phyloP scores from a whole-genome alignment of 2,113 vertebrate genomes.

The Gymnarchus niloticus region DNA sequence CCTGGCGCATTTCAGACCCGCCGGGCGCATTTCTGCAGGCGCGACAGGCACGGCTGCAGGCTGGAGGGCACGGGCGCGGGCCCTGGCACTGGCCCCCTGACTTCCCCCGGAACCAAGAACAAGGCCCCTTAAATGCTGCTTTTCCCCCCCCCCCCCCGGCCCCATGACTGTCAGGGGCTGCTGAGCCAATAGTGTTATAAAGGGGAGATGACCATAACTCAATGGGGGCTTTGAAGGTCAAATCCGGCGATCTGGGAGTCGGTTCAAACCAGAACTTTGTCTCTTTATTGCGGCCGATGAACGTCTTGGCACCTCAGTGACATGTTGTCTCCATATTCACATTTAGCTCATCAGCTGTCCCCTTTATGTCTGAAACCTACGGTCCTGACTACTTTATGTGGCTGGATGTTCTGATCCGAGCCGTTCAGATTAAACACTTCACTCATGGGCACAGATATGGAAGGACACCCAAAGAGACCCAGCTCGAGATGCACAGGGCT shows the following conservation, averaged over 20 bases:
- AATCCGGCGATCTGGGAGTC: background rate
- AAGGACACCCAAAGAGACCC: background rate
- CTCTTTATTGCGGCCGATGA: background rate
- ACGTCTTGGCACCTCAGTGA: background rate
- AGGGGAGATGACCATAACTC: background rate
- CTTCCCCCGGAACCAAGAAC: slow-evolving; percentile 8
- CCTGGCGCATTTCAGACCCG: background rate
- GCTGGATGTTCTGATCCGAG: slow-evolving; percentile 9
- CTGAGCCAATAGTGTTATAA: background rate
- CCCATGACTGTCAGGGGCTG: background rate
- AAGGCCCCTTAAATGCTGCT: background rate
- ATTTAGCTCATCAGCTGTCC: background rate
- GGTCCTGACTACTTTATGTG: background rate
- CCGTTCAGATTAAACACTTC: background rate
- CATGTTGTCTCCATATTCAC: background rate
- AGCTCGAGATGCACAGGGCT: background rate
- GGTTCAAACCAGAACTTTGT: background rate
- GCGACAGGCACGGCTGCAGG: background rate
- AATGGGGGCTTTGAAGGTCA: slow-evolving; percentile 6
- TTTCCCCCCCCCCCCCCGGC: background rate
- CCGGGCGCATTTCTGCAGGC: background rate
- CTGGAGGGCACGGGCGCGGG: too few species aligned
- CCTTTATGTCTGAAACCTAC: background rate
- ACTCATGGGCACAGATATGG: too few species aligned
- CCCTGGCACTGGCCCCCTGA: background rate